Evolutionary conservation across 2,113 vertebrate species (phyloP), one percentile per base, ranked within the genome.

Genomic region (Agelaius phoeniceus): DNA sequence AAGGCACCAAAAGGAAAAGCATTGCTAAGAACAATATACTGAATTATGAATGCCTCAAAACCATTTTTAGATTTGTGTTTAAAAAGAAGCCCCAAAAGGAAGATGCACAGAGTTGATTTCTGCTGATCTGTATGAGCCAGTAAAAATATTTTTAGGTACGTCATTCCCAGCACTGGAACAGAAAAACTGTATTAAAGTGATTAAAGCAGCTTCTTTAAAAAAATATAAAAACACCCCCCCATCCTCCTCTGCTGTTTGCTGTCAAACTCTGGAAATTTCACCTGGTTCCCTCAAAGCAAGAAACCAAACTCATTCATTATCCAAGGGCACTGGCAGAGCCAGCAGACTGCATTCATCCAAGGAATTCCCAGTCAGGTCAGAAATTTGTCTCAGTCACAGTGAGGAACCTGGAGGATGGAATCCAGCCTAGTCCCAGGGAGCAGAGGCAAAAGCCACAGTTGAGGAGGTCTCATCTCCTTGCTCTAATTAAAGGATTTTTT

Each of bases 121-220:
- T 79, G 73, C 66, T 20, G 2, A 89, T 86, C 61, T 48, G 28
- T 7, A 39, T 52, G 55, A 97, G 69, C 65, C 80, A 89, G 33
- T 59, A 90, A 84, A 24, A 84, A 8, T 93, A 94, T 94, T 96
- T 96, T 96, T 87, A 96, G 86, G 22, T 71, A 30, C 4, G 48
- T 55, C 89, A 91, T 27, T 33, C 91, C 87, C 48, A 82, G 75
- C n/a, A 69, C 37, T 65, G 57, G 59, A 90, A 80, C 85, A 95
- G 63, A 72, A 94, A 35, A 18, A 39, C 30, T 61, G 21, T 55
- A 78, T 61, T 62, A 59, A 77, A 92, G 65, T 44, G 57, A 94
- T 84, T 89, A 84, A 96, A 89, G 57, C 72, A 91, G 57, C 19
- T 77, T 35, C n/a, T 71, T 84, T 33, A 21, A 43, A 54, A 62